These are phyloP conservation scores for Amphiduros pacificus DNA, from an alignment of 2,888 invertebrate genomes.

Conservation along the genomic window DNA sequence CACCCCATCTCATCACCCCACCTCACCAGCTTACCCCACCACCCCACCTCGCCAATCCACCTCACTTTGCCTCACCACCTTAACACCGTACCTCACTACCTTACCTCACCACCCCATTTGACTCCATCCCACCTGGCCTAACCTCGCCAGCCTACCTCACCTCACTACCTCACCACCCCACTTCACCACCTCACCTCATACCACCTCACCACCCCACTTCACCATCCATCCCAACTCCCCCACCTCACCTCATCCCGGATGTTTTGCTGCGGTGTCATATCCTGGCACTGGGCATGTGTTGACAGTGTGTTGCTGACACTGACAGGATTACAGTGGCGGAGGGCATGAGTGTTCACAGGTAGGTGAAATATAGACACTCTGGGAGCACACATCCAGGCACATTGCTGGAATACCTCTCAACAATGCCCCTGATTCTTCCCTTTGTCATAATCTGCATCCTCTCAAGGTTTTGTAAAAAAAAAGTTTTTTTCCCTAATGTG, in stretches of 20 bases:
- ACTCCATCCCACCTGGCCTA: neutral
- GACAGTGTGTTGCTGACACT: no score
- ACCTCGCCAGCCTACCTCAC: neutral
- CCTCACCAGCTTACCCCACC: conserved; percentile 3
- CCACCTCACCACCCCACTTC: neutral
- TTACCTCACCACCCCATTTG: neutral
- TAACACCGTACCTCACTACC: neutral
- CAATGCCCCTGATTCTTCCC: no score
- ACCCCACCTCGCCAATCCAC: neutral
- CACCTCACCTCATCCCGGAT: conserved; percentile 5
- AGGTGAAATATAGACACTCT: no score
- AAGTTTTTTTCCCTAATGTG: no score
- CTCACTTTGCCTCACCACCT: neutral
- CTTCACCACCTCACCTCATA: neutral
- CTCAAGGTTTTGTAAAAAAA: no score
- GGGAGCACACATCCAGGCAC: no score
- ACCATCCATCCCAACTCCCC: neutral
- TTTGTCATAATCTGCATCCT: no score
- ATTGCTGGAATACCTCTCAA: no score
- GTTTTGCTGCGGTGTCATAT: no score
- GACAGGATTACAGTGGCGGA: no score
- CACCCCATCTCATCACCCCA: neutral
- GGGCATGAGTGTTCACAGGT: no score
- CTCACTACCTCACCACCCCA: conserved; percentile 4
- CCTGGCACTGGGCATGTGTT: no score